Conservation (phyloP, 2,888 invertebrate genomes). For the Leptinotarsa juncta region DNA sequence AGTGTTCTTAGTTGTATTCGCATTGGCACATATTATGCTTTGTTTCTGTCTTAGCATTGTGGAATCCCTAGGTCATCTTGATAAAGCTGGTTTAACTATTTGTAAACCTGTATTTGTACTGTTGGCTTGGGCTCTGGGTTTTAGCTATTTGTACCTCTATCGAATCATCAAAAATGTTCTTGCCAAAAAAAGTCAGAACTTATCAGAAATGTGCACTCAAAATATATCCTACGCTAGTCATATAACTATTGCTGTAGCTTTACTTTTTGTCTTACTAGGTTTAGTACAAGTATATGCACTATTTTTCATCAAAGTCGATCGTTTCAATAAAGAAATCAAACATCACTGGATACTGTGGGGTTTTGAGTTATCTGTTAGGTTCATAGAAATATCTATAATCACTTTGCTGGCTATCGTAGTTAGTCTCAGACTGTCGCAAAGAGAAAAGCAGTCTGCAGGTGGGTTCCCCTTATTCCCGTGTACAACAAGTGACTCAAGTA, state of each 20-base stretch:
- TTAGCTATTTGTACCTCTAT: constrained; percentile 88
- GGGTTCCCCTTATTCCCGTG: constrained; percentile 86
- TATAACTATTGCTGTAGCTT: constrained; percentile 87
- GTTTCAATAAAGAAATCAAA: constrained; percentile 71
- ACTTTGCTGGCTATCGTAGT: constrained; percentile 89
- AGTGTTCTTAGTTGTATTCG: constrained; percentile 81
- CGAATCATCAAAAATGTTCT: constrained; percentile 80
- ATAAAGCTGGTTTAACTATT: constrained; percentile 71
- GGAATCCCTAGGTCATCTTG: constrained; percentile 68
- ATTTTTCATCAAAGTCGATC: constrained; percentile 71
- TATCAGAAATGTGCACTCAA: constrained; percentile 80
- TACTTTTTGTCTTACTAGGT: constrained; percentile 86
- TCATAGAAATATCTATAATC: constrained; percentile 90
- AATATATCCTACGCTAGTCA: constrained; percentile 89
- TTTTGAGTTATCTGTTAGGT: constrained; percentile 86
- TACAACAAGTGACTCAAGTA: constrained; percentile 85
- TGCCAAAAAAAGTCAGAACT: constrained; percentile 82
- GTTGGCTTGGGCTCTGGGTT: constrained; percentile 84
- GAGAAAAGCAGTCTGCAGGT: constrained; percentile 79
- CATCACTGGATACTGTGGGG: constrained; percentile 93
- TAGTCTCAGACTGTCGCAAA: constrained; percentile 74
- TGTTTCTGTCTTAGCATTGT: constrained; percentile 87
- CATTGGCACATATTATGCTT: constrained; percentile 81
- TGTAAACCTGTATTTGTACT: constrained; percentile 89
- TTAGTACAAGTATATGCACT: constrained; percentile 87